phyloP scores from a whole-genome alignment of 2,797 vertebrate species.

The Acestrorhynchus altus region DNA sequence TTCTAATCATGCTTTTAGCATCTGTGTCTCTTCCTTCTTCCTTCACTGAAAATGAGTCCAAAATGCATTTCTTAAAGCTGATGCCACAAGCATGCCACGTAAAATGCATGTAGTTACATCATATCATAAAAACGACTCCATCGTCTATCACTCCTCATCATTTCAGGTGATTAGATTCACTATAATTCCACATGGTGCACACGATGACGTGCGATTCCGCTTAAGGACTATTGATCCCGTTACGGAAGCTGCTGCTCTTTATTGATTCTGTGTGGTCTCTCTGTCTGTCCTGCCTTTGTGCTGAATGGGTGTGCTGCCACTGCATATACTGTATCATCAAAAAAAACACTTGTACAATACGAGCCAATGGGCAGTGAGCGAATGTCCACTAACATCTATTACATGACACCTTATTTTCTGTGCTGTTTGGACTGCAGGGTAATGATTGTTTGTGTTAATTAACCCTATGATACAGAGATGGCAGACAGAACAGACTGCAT shows the following conservation, averaged over 20 bases:
- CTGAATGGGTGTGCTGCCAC: background rate
- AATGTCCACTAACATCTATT: background rate
- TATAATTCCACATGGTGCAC: background rate
- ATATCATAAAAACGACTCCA: background rate
- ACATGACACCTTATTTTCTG: background rate
- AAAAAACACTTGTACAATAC: too few species aligned
- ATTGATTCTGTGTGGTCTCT: conserved; percentile 39
- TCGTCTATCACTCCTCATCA: conserved; percentile 7
- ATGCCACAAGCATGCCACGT: too few species aligned
- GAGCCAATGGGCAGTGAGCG: background rate
- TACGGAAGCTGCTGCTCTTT: conserved; percentile 35
- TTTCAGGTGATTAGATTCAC: conserved; percentile 16
- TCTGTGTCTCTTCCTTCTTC: too few species aligned
- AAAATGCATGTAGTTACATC: background rate
- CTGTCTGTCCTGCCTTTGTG: background rate
- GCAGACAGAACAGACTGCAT: background rate
- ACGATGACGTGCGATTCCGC: conserved; percentile 11
- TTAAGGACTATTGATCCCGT: conserved; percentile 46
- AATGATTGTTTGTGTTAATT: background rate
- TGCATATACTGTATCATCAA: too few species aligned
- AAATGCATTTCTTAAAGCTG: too few species aligned
- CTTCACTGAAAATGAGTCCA: too few species aligned
- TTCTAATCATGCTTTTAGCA: too few species aligned
- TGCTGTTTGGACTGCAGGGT: background rate
- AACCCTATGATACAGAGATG: background rate